A percentile compares a stretch with the other conserved stretches of the same genome.
Evolutionary conservation across 2,113 vertebrate genomes (phyloP).

Genomic region (Epinephelus lanceolatus): DNA sequence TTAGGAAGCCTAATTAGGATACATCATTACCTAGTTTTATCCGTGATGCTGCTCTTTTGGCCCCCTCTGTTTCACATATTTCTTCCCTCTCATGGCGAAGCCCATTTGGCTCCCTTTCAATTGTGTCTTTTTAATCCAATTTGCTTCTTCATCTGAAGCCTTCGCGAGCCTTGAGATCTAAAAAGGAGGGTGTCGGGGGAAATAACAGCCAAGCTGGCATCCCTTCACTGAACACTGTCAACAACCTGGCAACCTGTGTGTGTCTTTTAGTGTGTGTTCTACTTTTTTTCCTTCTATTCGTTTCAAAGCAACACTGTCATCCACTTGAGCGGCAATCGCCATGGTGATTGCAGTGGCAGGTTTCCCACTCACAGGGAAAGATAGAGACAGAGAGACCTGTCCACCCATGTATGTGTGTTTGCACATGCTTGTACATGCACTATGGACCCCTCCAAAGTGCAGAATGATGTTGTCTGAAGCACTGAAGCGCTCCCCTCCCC

Average conservation of each 20-base stretch:
- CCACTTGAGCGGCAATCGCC: conserved; percentile 17
- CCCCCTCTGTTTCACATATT: conserved; percentile 3
- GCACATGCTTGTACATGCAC: not conserved
- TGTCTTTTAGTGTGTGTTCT: not conserved
- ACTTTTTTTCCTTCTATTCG: not conserved
- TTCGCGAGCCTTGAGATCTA: conserved; percentile 26
- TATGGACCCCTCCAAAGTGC: conserved; percentile 46
- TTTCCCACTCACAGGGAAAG: conserved; percentile 24
- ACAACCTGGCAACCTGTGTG: conserved; percentile 25
- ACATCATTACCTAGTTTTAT: conserved; percentile 1
- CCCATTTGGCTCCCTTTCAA: conserved; percentile 33
- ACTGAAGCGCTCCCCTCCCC: conserved; percentile 14
- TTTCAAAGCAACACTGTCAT: conserved; percentile 24
- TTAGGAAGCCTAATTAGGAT: not conserved
- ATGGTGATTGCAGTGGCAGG: conserved; percentile 38
- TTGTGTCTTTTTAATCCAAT: conserved; percentile 42
- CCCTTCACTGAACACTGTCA: conserved; percentile 34
- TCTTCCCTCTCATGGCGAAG: not conserved
- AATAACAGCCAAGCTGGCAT: conserved; percentile 17
- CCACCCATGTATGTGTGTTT: conserved; percentile 11
- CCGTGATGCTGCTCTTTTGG: not conserved
- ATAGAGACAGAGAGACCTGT: conserved; percentile 9
- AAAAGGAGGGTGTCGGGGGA: not conserved
- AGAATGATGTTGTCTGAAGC: conserved; percentile 48
- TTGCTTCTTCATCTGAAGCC: conserved; percentile 36